Base-by-base conservation (phyloP, 1,140 invertebrate genomes). In the Macrosteles quadrilineatus region DNA sequence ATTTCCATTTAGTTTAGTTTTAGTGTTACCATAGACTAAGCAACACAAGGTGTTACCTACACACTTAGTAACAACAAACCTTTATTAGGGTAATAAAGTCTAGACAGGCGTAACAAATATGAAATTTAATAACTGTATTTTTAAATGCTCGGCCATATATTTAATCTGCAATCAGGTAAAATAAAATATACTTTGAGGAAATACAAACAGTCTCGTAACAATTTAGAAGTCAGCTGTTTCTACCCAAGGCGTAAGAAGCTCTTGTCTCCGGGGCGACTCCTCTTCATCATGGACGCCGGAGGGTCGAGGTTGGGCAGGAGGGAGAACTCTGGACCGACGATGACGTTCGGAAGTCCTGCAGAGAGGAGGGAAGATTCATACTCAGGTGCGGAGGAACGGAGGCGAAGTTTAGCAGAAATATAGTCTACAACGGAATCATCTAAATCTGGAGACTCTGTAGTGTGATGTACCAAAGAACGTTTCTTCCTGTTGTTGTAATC, bases 271-370 rank as follows among this genome's bases (percentile, higher is more conserved):
- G 43, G 27, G 3, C 40, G 32, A 31, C 21, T 27, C 17, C 36
- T 47, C 17, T 53, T 67, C 2, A 67, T 2, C 27, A 30, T 67
- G 9, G 65, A 25, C n/a, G 65, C 12, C 4, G 43, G 30, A 53
- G 43, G 30, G 25, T 69, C 67, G 23, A 57, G 25, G 17, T 36
- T 25, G 27, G 68, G 72, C 11, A 71, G 66, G 1, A 71, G 59
- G n/a, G 72, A 59, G 1, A 73, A 31, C 19, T 70, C 69, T 0
- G 71, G 71, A 3, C 67, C 71, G 3, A 67, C 45, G 68, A 70
- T 69, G 19, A 72, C 27, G 36, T 43, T 63, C 17, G 71, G 71
- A 3, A 69, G 23, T 2, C 59, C 70, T 9, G 70, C 64, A 23
- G 70, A 36, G 17, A 68, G 32, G 12, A 63, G 62, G 2, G 69